Percentiles rank a stretch among this genome's conserved stretches.
phyloP scores from a whole-genome alignment of 2,113 vertebrate species.

The Buteo buteo region DNA sequence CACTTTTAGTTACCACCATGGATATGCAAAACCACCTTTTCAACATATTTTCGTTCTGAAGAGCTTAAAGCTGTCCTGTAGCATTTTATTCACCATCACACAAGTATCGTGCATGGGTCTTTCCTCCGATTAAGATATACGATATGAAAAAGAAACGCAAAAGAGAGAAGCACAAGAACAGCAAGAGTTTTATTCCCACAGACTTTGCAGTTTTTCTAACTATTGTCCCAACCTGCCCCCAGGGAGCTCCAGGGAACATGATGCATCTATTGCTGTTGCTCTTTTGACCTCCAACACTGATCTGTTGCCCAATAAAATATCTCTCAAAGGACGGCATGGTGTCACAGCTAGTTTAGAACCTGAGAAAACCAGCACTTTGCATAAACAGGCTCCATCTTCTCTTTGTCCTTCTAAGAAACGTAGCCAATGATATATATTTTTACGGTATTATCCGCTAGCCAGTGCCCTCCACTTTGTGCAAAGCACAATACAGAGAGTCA shows the following conservation, averaged over 20 bases:
- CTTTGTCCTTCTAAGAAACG: neutral
- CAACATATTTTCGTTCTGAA: neutral
- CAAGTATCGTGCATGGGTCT: fast-evolving
- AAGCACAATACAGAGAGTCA: neutral
- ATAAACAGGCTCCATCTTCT: neutral
- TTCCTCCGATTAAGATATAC: neutral
- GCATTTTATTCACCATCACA: neutral
- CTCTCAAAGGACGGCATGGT: neutral
- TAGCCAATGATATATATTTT: neutral
- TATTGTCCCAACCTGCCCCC: neutral
- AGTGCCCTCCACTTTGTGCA: neutral
- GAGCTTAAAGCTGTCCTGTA: neutral
- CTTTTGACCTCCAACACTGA: slow-evolving; percentile 2
- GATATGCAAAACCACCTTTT: neutral
- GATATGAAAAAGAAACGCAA: neutral
- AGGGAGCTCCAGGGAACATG: neutral
- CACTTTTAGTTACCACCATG: neutral
- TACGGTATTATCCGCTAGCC: neutral
- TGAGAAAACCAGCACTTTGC: neutral
- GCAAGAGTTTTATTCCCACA: neutral
- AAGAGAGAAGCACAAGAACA: neutral
- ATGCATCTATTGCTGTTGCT: slow-evolving; percentile 26
- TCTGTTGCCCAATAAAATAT: slow-evolving; percentile 22
- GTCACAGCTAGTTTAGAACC: slow-evolving; percentile 14
- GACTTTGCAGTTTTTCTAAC: neutral